Evolutionary conservation across 2,113 vertebrate genomes (phyloP).

Genomic region (Ochotona princeps): DNA sequence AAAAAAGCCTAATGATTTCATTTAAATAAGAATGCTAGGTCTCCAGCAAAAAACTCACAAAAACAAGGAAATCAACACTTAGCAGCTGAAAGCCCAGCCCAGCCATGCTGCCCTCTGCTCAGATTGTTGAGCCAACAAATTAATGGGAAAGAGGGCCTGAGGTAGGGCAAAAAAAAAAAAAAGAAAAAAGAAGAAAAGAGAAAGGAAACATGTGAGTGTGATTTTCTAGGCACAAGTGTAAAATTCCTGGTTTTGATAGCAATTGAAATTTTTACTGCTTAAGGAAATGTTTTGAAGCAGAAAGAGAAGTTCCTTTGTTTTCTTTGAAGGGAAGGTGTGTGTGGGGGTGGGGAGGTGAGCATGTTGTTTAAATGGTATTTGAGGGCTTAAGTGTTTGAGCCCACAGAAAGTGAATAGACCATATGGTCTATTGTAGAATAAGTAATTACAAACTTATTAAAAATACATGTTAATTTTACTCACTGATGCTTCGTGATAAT

Average conservation of each 20-base stretch:
- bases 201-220: constrained; percentile 38
- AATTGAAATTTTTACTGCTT: constrained; percentile 82
- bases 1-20: constrained; percentile 58
- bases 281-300: constrained; percentile 81
- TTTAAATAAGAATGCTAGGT: constrained; percentile 82
- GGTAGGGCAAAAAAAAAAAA: constrained; percentile 27
- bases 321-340: constrained; percentile 32
- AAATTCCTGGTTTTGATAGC: constrained; percentile 80
- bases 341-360: not conserved
- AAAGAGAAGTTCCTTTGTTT: constrained; percentile 84
- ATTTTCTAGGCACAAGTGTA: constrained; percentile 79
- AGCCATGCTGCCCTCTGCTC: constrained; percentile 75
- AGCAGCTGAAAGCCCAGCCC: constrained; percentile 75
- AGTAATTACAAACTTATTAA: constrained; percentile 89
- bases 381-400: constrained; percentile 86
- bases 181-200: no score
- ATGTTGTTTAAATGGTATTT: constrained; percentile 75
- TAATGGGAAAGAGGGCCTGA: constrained; percentile 66
- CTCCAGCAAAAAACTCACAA: constrained; percentile 70
- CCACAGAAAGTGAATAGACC: constrained; percentile 84
- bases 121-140: constrained; percentile 75
- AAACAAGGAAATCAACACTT: constrained; percentile 76
- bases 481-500: constrained; percentile 82
- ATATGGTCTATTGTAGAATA: constrained; percentile 87
- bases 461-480: constrained; percentile 88